Conservation (phyloP, 2,113 vertebrate genomes). For the Charadrius vociferus region DNA sequence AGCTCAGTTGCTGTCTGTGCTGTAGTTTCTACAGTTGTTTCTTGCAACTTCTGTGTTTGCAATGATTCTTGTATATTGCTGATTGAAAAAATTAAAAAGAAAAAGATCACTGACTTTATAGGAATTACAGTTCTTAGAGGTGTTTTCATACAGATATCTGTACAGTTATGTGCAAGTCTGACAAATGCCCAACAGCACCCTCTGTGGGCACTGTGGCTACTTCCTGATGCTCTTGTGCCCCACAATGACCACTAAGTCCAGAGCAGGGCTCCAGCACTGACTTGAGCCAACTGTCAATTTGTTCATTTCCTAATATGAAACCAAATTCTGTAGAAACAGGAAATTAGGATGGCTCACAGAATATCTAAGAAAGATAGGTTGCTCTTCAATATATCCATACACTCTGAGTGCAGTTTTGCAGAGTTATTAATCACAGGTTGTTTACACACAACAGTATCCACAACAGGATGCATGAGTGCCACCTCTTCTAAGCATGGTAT, state of each 20-base stretch:
- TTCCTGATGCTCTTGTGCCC: background rate
- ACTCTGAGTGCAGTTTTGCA: background rate
- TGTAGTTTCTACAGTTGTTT: background rate
- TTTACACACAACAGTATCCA: background rate
- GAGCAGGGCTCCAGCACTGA: background rate
- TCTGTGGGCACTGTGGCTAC: background rate
- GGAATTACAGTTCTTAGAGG: background rate
- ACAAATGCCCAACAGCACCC: background rate
- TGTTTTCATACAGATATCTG: background rate
- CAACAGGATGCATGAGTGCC: background rate
- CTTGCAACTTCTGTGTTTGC: background rate
- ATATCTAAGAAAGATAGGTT: background rate
- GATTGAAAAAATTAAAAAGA: background rate
- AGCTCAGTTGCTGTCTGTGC: slow-evolving; percentile 33
- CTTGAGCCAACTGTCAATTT: background rate
- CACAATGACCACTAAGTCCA: background rate
- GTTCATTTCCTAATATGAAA: background rate
- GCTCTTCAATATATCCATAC: background rate
- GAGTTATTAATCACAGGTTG: background rate
- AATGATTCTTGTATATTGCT: background rate
- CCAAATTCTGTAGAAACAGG: background rate
- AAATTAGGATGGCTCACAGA: background rate
- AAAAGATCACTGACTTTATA: background rate
- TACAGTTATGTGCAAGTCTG: background rate
- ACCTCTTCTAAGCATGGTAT: background rate